Evolutionary conservation across 2,113 vertebrate species (phyloP).

Genomic region (Rhegmatorhina hoffmannsi): DNA sequence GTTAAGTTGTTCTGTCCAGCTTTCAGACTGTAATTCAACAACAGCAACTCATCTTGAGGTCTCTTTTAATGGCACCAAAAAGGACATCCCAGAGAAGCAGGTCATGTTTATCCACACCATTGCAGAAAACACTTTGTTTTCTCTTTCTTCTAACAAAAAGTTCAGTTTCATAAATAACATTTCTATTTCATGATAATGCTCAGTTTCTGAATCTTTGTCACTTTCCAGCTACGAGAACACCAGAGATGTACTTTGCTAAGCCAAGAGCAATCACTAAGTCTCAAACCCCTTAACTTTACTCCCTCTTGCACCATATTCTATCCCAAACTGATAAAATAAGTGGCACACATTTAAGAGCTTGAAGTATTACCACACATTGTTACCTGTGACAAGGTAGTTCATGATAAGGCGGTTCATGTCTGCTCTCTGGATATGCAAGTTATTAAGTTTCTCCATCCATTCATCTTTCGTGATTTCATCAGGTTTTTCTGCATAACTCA

Average conservation of each 20-base stretch:
- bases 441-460: conserved; percentile 99
- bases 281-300: neutral
- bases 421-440: conserved; percentile 96
- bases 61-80: neutral
- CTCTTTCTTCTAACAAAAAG: neutral
- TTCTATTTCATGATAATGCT: neutral
- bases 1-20: neutral
- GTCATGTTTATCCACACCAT: neutral
- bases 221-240: neutral
- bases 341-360: neutral
- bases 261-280: neutral
- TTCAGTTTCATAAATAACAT: neutral
- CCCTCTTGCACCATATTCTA: neutral
- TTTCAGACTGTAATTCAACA: neutral
- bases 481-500: conserved; percentile 98
- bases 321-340: neutral
- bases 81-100: neutral
- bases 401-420: conserved; percentile 99
- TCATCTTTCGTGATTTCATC: conserved; percentile 98
- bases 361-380: neutral
- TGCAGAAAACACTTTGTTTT: neutral
- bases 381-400: conserved; percentile 98
- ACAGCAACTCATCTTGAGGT: neutral
- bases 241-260: neutral
- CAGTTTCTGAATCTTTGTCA: neutral